Conservation (phyloP, 2,888 invertebrate species). For the Axea sp. region DNA sequence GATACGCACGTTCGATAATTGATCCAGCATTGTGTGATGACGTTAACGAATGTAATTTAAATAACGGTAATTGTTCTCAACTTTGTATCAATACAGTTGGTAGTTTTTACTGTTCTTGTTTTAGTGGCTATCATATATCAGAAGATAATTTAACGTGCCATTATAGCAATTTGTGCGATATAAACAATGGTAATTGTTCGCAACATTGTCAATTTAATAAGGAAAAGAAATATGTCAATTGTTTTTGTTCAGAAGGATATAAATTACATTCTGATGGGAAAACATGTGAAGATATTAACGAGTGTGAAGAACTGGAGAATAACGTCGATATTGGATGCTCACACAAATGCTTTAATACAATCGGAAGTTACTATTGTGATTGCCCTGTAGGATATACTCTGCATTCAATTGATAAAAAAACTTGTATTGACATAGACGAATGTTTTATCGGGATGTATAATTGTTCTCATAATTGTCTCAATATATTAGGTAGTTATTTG, state of each 20-base stretch:
- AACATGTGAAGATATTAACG: constrained; percentile 77
- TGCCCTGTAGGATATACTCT: constrained; percentile 80
- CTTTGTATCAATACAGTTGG: constrained; percentile 78
- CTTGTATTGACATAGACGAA: constrained; percentile 80
- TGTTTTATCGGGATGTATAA: constrained; percentile 73
- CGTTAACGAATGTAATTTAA: constrained; percentile 79
- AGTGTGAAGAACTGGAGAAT: constrained; percentile 75
- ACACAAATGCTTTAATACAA: constrained; percentile 80
- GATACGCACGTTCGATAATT: constrained; percentile 74
- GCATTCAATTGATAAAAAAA: constrained; percentile 75
- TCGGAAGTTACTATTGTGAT: constrained; percentile 81
- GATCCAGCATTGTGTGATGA: constrained; percentile 77
- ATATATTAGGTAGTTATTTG: constrained; percentile 75
- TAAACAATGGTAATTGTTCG: constrained; percentile 78
- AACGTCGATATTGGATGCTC: constrained; percentile 76
- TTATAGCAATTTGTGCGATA: constrained; percentile 71
- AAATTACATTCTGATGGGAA: constrained; percentile 72
- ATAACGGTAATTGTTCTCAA: constrained; percentile 82
- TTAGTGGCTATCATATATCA: constrained; percentile 74
- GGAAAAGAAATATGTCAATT: constrained; percentile 77
- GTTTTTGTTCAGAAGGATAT: constrained; percentile 81
- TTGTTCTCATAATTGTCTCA: constrained; percentile 72
- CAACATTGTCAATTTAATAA: constrained; percentile 80
- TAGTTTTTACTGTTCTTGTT: constrained; percentile 80
- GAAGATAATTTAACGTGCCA: constrained; percentile 69